Evolutionary conservation across 2,888 invertebrate genomes (phyloP).

Genomic region (Opisthograptis luteolata): DNA sequence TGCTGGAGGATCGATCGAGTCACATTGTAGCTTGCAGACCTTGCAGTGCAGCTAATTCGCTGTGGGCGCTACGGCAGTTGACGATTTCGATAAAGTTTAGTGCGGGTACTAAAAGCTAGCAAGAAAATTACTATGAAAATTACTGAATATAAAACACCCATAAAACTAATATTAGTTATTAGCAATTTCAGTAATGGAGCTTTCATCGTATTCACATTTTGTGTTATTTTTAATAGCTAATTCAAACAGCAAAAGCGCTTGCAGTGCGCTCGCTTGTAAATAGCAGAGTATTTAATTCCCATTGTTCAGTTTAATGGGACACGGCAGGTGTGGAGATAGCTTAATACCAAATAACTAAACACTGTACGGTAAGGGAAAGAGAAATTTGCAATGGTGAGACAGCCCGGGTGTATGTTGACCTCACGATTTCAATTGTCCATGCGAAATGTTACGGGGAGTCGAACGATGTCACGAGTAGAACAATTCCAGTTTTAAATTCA

Average conservation of each 20-base stretch:
- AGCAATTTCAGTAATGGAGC: not conserved
- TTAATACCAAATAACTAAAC: constrained; percentile 68
- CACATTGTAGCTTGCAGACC: too few species aligned
- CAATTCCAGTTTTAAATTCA: constrained; percentile 78
- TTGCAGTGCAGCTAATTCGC: constrained; percentile 26
- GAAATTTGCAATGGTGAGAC: constrained; percentile 77
- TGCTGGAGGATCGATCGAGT: constrained; percentile 44
- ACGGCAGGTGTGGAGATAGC: constrained; percentile 56
- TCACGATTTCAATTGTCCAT: constrained; percentile 84
- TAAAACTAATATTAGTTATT: constrained; percentile 1
- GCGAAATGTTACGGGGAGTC: constrained; percentile 78
- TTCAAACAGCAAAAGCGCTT: not conserved
- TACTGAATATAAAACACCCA: not conserved
- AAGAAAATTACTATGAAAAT: not conserved
- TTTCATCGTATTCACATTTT: not conserved
- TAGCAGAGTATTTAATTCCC: constrained; percentile 32
- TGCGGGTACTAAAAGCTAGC: not conserved
- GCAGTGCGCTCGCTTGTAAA: constrained; percentile 11
- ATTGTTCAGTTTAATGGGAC: constrained; percentile 50
- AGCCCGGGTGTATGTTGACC: constrained; percentile 77
- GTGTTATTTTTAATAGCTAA: constrained; percentile 1
- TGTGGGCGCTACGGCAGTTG: constrained; percentile 14
- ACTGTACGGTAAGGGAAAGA: constrained; percentile 75
- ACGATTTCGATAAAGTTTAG: not conserved
- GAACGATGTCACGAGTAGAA: constrained; percentile 79